Evolutionary conservation across 2,888 invertebrate species (phyloP).

Genomic region (Electrophaes corylata): DNA sequence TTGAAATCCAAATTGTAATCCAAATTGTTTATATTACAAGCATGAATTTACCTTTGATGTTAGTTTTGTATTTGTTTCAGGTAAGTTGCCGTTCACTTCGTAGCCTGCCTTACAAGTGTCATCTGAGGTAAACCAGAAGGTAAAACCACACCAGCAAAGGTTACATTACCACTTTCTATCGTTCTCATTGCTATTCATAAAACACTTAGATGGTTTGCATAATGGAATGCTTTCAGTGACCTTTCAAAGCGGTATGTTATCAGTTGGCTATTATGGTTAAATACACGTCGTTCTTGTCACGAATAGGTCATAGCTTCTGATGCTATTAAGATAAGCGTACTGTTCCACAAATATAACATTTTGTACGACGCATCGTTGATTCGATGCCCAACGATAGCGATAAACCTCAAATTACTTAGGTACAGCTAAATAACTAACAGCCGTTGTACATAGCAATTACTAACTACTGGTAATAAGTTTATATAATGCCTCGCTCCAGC

Average conservation of each 20-base stretch:
- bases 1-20: conserved; percentile 10
- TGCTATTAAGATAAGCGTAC: conserved; percentile 30
- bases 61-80: conserved; percentile 45
- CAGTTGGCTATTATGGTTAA: conserved; percentile 42
- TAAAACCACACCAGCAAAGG: conserved; percentile 3
- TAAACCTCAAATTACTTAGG: conserved; percentile 9
- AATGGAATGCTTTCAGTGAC: conserved; percentile 50
- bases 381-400: conserved; percentile 12
- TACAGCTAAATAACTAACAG: conserved; percentile 6
- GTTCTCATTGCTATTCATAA: conserved; percentile 46
- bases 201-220: conserved; percentile 47
- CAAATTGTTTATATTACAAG: conserved; percentile 31
- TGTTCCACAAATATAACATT: conserved; percentile 9
- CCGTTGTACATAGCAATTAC: neutral
- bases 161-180: conserved; percentile 21
- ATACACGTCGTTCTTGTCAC: conserved; percentile 29
- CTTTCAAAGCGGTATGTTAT: conserved; percentile 45
- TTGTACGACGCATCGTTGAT: conserved; percentile 3
- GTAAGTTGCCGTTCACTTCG: conserved; percentile 38
- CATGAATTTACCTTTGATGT: conserved; percentile 39
- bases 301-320: conserved; percentile 28
- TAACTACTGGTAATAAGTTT: conserved; percentile 21
- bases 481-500: conserved; percentile 16
- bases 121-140: conserved; percentile 4
- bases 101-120: neutral